Conservation (phyloP, 2,113 vertebrate species). For the rat (Rattus norvegicus) region GRCr8 NC_086021.1:107174501-107175000, state of each 20-base stretch:
- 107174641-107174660: background rate
- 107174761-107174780: background rate
- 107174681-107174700: background rate
- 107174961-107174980: background rate
- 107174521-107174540: background rate
- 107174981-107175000: background rate
- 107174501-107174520: background rate
- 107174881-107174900: background rate
- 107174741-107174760: background rate
- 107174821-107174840: background rate
- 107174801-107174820: background rate
- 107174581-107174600: background rate
- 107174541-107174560: background rate
- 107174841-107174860: background rate
- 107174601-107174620: slow-evolving; percentile 30
- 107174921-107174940: too few relatives aligned
- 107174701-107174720: background rate
- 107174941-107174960: background rate
- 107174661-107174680: background rate
- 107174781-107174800: background rate
- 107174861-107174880: background rate
- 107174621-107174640: background rate
- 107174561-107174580: background rate
- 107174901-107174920: background rate
- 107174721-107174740: background rate